Percentiles rank a stretch among this genome's conserved stretches.
phyloP scores from a whole-genome alignment of 2,113 vertebrate species.

The Phodopus roborovskii region DNA sequence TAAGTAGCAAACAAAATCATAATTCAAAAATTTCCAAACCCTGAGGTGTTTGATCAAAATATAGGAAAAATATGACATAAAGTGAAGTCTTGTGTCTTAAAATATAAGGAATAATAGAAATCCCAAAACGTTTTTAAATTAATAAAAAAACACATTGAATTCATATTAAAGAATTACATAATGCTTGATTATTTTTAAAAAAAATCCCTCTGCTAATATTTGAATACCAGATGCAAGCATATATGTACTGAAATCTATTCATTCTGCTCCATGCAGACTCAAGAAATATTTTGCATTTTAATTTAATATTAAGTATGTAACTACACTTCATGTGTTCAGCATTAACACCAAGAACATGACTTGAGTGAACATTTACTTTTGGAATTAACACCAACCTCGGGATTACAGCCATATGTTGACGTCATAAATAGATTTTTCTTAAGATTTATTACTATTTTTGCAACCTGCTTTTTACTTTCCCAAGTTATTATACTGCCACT shows the following conservation, averaged over 20 bases:
- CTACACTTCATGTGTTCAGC: constrained; percentile 77
- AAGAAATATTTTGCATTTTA: constrained; percentile 84
- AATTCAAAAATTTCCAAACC: constrained; percentile 31
- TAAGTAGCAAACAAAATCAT: constrained; percentile 68
- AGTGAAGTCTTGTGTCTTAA: constrained; percentile 51
- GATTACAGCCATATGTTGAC: constrained; percentile 78
- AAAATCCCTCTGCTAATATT: constrained; percentile 56
- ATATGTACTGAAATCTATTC: constrained; percentile 71
- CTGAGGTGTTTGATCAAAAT: background rate
- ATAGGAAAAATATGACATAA: background rate
- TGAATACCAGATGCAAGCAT: constrained; percentile 81
- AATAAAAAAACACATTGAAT: constrained; percentile 70
- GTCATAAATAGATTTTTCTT: constrained; percentile 80
- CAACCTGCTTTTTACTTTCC: constrained; percentile 84
- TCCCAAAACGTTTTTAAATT: constrained; percentile 69
- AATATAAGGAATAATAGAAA: constrained; percentile 47
- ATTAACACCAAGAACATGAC: constrained; percentile 81
- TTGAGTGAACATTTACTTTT: constrained; percentile 84
- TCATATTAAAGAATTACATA: constrained; percentile 64
- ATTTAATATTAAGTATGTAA: constrained; percentile 83
- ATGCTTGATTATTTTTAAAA: constrained; percentile 48
- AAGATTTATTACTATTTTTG: constrained; percentile 85
- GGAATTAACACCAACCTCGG: constrained; percentile 80
- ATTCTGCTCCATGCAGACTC: constrained; percentile 77
- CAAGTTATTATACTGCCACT: constrained; percentile 72